These are phyloP conservation scores for Drosophila bunnanda DNA, from an alignment of 2,888 invertebrate species.

Conservation along the genomic window DNA sequence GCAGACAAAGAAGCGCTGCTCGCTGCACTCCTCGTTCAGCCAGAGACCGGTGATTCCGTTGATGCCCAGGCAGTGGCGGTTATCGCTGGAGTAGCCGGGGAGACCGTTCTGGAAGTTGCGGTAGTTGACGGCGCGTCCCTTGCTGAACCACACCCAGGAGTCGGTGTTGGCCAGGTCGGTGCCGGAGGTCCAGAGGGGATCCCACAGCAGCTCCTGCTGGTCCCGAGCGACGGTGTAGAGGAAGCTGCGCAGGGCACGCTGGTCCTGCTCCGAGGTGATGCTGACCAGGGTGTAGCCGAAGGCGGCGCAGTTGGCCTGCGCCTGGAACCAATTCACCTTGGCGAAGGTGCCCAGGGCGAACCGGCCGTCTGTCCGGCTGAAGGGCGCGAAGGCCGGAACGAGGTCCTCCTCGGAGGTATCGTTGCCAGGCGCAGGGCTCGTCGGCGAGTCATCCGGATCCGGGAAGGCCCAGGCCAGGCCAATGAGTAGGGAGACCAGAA, in stretches of 20 bases:
- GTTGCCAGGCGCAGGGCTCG: conserved; percentile 2
- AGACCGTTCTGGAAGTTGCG: conserved; percentile 44
- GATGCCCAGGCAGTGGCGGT: conserved; percentile 45
- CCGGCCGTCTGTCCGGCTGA: conserved; percentile 36
- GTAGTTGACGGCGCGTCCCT: conserved; percentile 53
- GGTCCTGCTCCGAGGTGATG: conserved; percentile 42
- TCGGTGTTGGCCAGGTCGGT: conserved; percentile 38
- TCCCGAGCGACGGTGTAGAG: conserved; percentile 23
- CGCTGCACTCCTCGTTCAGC: conserved; percentile 36
- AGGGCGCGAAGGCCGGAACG: conserved; percentile 35
- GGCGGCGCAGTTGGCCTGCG: conserved; percentile 57
- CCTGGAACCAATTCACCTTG: conserved; percentile 60
- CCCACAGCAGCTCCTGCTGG: conserved; percentile 17
- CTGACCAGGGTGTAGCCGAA: conserved; percentile 58
- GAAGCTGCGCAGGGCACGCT: conserved; percentile 38
- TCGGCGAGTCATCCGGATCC: background rate
- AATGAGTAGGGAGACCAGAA: conserved; percentile 24
- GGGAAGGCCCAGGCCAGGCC: conserved; percentile 20
- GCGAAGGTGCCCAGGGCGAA: conserved; percentile 49
- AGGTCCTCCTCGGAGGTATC: conserved; percentile 9
- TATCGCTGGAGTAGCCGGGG: conserved; percentile 16
- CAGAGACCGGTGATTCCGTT: conserved; percentile 39
- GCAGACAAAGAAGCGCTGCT: conserved; percentile 30
- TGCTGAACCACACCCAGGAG: conserved; percentile 62
- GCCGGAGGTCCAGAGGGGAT: conserved; percentile 60